Evolutionary conservation across 2,888 invertebrate species (phyloP).

Genomic region (Parnassius mnemosyne): DNA sequence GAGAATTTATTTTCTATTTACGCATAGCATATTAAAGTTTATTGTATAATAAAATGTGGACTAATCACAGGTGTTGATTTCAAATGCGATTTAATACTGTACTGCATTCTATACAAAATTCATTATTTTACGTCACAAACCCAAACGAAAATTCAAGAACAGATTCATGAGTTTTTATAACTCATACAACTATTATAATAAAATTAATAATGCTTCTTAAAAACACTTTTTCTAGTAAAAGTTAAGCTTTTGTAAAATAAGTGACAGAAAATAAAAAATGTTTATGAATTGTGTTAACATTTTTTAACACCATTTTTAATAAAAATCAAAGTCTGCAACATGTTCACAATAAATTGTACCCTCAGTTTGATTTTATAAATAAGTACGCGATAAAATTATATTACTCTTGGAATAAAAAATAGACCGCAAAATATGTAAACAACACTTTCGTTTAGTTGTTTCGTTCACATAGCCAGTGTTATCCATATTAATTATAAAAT

Average conservation of each 20-base stretch:
- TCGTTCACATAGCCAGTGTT: no score
- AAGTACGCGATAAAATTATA: no score
- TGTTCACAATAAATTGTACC: no score
- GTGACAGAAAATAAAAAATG: neutral
- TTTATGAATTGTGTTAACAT: neutral
- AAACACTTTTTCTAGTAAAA: neutral
- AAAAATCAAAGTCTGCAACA: neutral
- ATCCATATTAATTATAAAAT: no score
- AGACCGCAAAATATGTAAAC: no score
- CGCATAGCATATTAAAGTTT: constrained; percentile 47
- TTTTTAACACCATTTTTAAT: neutral
- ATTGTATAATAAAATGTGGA: constrained; percentile 28
- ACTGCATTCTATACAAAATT: neutral
- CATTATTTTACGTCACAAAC: constrained; percentile 3
- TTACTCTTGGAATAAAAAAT: no score
- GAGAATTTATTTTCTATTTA: constrained; percentile 50
- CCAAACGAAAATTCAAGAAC: neutral
- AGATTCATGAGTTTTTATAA: neutral
- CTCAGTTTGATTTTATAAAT: no score
- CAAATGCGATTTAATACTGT: constrained; percentile 4
- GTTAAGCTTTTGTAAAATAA: neutral
- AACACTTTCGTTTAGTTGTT: no score
- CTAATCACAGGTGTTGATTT: constrained; percentile 16
- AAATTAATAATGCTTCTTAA: neutral
- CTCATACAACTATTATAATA: neutral